Conservation (phyloP, 1,140 invertebrate species). For the Ruditapes philippinarum region DNA sequence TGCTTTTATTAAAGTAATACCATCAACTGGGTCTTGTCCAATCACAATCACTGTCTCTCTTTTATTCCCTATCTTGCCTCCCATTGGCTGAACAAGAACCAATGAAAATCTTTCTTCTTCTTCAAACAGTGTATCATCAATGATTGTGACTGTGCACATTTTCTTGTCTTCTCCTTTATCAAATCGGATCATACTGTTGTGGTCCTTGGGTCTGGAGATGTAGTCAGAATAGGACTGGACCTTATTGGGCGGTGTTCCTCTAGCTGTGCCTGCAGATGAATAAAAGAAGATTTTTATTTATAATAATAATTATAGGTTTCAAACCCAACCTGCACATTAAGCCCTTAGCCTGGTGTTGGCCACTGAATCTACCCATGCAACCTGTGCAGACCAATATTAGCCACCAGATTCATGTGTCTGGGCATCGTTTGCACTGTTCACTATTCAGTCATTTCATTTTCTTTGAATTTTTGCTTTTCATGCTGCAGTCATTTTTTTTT, state of each 20-base stretch:
- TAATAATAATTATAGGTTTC: too few relatives aligned
- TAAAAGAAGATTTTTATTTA: too few relatives aligned
- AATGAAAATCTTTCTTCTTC: slow-evolving; percentile 85
- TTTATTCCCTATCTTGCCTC: slow-evolving; percentile 81
- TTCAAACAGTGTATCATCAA: slow-evolving; percentile 87
- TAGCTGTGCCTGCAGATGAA: slow-evolving; percentile 85
- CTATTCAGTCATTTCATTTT: too few relatives aligned
- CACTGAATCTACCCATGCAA: too few relatives aligned
- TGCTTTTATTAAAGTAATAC: too few relatives aligned
- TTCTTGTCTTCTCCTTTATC: slow-evolving; percentile 81
- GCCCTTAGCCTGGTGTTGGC: too few relatives aligned
- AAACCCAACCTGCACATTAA: too few relatives aligned
- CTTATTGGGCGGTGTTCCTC: slow-evolving; percentile 82
- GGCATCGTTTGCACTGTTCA: too few relatives aligned
- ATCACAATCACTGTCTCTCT: slow-evolving; percentile 80
- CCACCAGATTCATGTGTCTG: too few relatives aligned
- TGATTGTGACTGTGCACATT: slow-evolving; percentile 85
- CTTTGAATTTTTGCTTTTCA: too few relatives aligned
- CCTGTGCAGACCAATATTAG: too few relatives aligned
- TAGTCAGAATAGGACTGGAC: slow-evolving; percentile 86
- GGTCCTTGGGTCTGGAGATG: slow-evolving; percentile 83
- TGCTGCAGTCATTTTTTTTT: too few relatives aligned
- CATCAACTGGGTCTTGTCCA: slow-evolving; percentile 84
- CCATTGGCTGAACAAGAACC: slow-evolving; percentile 83
- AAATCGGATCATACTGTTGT: slow-evolving; percentile 85